Base-by-base conservation (phyloP, 2,888 invertebrate genomes). In the Periphyllus acericola region DNA sequence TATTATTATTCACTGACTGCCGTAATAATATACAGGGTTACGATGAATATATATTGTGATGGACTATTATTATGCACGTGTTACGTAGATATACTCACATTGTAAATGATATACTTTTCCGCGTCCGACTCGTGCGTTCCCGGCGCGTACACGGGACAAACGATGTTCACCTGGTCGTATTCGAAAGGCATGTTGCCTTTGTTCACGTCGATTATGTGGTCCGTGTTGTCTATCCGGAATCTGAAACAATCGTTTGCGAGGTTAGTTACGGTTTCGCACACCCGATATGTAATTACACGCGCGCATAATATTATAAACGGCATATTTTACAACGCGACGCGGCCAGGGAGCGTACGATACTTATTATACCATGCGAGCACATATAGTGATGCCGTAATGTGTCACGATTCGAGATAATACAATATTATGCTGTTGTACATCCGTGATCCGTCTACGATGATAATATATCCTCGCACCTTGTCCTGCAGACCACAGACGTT, bases 191-290 rank as follows among this genome's bases (percentile, higher is more conserved):
- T 94, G 92, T 98, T 98, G 90, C 97, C 96, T 92, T 96, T 96
- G 93, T 98, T 98, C 91, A 98, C 96, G 92, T 98, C 98, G 92
- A 98, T 97, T 92, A 98, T 97, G 92, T 98, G 97, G 93, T 98
- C 98, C 81, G 98, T 98, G 93, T 98, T 98, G 94, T 98, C 98
- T 94, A 98, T 98, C 92, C 98, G 95, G 93, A 98, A 98, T 94
- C 94, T 93, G 93, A 90, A 93, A 92, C 91, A 85, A 52, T 40
- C 29, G 17, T 66, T 29, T 21, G 8, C 21, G 25, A 0, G 72
- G 4, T 83, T 36, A 71, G 74, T 82, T 80, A 36, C 25, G 60
- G 25, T 60, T 25, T 21, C 21, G 55, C 55, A 60, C 21, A 60
- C 6, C 55, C 55, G 55, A 3, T 17, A 55, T 55, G 55, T 21